These are phyloP conservation scores for Nebria salina DNA, from an alignment of 2,888 invertebrate genomes.

Conservation along the genomic window DNA sequence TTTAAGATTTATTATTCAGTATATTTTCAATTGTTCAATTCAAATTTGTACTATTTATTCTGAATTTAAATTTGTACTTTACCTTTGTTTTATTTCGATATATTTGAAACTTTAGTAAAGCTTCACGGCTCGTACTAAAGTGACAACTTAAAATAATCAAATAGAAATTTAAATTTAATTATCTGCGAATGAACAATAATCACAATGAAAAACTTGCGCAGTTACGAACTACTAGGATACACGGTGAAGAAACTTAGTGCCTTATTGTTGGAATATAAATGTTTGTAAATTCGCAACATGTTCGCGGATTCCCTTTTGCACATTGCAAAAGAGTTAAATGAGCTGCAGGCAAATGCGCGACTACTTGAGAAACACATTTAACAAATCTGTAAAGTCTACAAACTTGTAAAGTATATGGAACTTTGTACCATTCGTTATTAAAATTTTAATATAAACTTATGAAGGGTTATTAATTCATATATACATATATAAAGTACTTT, in stretches of 20 bases:
- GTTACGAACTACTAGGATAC: conserved; percentile 21
- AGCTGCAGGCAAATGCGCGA: conserved; percentile 1
- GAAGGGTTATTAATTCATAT: background rate
- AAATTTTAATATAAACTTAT: background rate
- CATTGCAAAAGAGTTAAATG: background rate
- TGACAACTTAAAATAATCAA: background rate
- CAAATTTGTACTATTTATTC: too few species aligned
- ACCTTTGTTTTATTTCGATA: too few species aligned
- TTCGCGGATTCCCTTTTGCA: conserved; percentile 30
- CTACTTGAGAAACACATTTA: conserved; percentile 6
- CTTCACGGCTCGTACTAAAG: too few species aligned
- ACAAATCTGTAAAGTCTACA: background rate
- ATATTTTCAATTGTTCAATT: too few species aligned
- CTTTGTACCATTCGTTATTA: conserved; percentile 10
- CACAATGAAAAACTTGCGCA: conserved; percentile 13
- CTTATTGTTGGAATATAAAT: conserved; percentile 12
- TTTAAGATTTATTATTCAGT: too few species aligned
- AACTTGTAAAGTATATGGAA: background rate
- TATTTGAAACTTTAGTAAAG: too few species aligned
- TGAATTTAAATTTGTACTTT: too few species aligned
- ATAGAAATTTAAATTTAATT: background rate
- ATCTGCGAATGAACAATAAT: background rate
- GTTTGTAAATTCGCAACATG: conserved; percentile 32
- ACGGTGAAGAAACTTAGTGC: background rate
- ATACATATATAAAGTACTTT: background rate